Percentiles rank a stretch among this genome's conserved stretches.
phyloP scores from a whole-genome alignment of 2,113 vertebrate genomes.

The Gila orcuttii region DNA sequence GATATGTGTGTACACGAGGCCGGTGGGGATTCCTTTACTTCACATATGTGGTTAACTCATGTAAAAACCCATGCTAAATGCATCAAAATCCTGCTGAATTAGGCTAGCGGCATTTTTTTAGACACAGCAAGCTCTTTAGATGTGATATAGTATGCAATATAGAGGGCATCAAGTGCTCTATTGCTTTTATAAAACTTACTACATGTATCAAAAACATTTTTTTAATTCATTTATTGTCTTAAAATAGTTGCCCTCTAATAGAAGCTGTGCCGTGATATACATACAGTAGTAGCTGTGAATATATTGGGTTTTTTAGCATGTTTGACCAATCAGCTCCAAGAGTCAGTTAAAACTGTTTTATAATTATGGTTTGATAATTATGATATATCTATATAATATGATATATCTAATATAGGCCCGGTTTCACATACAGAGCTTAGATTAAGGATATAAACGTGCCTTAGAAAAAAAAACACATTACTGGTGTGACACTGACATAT shows the following conservation, averaged over 20 bases:
- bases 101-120: too few species aligned
- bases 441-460: too few species aligned
- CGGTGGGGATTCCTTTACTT: constrained; percentile 41
- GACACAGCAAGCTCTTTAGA: neutral
- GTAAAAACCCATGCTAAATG: neutral
- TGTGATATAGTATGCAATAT: neutral
- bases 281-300: neutral
- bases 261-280: neutral
- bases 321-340: neutral
- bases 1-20: neutral
- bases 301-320: neutral
- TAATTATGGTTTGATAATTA: neutral
- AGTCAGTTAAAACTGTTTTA: neutral
- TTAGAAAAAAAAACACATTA: too few species aligned
- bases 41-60: constrained; percentile 22
- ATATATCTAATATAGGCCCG: too few species aligned
- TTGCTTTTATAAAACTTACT: neutral
- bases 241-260: neutral
- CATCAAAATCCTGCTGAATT: neutral
- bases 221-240: neutral
- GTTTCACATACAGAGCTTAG: too few species aligned
- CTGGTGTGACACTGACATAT: too few species aligned
- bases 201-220: neutral
- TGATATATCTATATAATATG: neutral
- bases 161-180: neutral